Conservation (phyloP, 2,888 invertebrate species). For the Sminthurides aquaticus region DNA sequence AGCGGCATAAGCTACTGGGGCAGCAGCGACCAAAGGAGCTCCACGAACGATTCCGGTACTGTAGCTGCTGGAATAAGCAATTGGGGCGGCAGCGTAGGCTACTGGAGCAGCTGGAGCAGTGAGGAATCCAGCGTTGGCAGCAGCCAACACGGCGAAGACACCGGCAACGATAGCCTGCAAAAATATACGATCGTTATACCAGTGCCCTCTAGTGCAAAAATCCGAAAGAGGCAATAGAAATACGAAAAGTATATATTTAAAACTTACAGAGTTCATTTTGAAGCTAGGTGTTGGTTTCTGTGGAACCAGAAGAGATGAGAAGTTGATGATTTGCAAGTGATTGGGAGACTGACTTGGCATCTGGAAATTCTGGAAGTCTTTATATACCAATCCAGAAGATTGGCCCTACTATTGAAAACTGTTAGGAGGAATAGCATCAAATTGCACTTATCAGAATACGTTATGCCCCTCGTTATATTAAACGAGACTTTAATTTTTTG, state of each 20-base stretch:
- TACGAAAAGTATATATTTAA: not conserved
- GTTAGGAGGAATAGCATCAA: no score
- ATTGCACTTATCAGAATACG: no score
- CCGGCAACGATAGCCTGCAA: constrained; percentile 19
- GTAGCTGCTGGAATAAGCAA: not conserved
- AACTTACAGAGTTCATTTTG: constrained; percentile 30
- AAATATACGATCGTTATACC: not conserved
- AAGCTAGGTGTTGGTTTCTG: not conserved
- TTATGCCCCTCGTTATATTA: no score
- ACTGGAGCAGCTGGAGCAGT: constrained; percentile 9
- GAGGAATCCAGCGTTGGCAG: constrained; percentile 18
- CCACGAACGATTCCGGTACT: constrained; percentile 5
- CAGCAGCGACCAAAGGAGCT: not conserved
- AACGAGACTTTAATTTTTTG: no score
- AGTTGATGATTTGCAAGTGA: not conserved
- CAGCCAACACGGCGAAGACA: constrained; percentile 23
- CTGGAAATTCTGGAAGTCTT: not conserved
- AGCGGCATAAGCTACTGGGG: constrained; percentile 11
- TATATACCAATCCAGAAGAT: no score
- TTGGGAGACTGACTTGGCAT: not conserved
- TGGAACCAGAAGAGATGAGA: not conserved
- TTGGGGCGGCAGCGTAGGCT: not conserved
- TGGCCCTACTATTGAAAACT: no score
- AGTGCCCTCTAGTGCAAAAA: not conserved
- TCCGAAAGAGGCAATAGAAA: not conserved